Evolutionary conservation across 1,140 invertebrate genomes (phyloP), one percentile per base, ranked within the genome.

Genomic region (Drosophila leontia): DNA sequence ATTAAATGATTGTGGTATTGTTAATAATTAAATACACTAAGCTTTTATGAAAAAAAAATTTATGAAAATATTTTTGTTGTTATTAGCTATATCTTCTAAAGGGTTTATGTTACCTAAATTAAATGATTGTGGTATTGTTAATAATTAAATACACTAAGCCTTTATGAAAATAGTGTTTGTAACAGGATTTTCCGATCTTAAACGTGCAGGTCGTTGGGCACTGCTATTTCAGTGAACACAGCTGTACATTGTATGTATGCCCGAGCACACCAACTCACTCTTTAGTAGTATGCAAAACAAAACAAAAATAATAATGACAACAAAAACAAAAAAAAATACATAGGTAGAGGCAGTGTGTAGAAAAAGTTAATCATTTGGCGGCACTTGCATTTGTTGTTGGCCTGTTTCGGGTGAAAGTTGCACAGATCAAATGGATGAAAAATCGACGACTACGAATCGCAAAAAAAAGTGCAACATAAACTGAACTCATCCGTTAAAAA

Each of bases 401-500:
- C 50, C 84, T 69, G 72, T 77, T 86, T 85, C 74, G 65, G 82
- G 82, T 82, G 83, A 86, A 86, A 86, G 82, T 86, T 86, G 75
- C 67, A 82, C 70, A 87, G 80, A 69, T 77, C 76, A 88, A 83
- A 80, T 80, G 67, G 62, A 72, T 51, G 53, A 86, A 83, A 70
- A 62, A 68, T 60, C 57, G 65, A 69, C 61, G 59, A 75, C 19
- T 56, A 56, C 64, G 68, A 68, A 57, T 56, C 37, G 62, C 58
- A 37, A 69, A 80, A 83, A 83, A 53, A 85, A 85, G 68, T 84
- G 72, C 78, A 78, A 55, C 82, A 57, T 45, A 56, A 77, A 72
- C 61, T 53, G 62, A 84, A 70, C 65, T 83, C 76, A 83, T 68
- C 76, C 81, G 64, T 79, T 68, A 41, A 70, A 69, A 68, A 60